Evolutionary conservation across 2,797 vertebrate genomes (phyloP), one percentile per base, ranked within the genome.

Genomic region (Eutrigla gurnardus): DNA sequence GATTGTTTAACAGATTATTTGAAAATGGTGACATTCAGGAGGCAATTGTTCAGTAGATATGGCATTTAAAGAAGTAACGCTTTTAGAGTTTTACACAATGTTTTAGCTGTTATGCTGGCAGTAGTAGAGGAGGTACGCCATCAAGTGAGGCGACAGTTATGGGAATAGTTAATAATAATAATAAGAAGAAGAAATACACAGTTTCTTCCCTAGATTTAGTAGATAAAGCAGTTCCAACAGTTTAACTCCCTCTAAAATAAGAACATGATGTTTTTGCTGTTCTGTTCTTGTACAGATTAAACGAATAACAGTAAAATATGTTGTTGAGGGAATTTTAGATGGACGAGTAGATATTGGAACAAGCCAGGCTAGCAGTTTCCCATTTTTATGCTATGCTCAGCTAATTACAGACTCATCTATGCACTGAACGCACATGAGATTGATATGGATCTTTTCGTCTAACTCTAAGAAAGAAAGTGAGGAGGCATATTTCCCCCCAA

Each of bases 361-460:
- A 32, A 70, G 55, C 36, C 53, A 13, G 8, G 39, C 25, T n/a
- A 57, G 25, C 40, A 0, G 18, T n/a, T 65, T 58, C 33, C 62
- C 54, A 32, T 49, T 35, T 66, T 65, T 43, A 61, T 52, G 58
- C 25, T 62, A 59, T 53, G 62, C 55, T 57, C 50, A 50, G 15
- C 40, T 73, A 69, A 57, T 6, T 4, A 2, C 25, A 13, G 14
- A 9, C 46, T 68, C 9, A 37, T 43, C 35, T 47, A 6, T 62
- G 43, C 3, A 42, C 15, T 35, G 9, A 0, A 59, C 2, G 0
- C 18, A 18, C 40, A 37, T 18, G 1, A 62, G 12, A 33, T 2
- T 7, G 10, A 52, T 25, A 13, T 2, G 3, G 11, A 77, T 15
- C 10, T 40, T 65, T 39, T n/a, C 17, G 15, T 52, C 6, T 7